Percentiles rank a stretch among this genome's conserved stretches.
Conservation (phyloP, 2,113 vertebrate genomes). For the Pomatostomus ruficeps region DNA sequence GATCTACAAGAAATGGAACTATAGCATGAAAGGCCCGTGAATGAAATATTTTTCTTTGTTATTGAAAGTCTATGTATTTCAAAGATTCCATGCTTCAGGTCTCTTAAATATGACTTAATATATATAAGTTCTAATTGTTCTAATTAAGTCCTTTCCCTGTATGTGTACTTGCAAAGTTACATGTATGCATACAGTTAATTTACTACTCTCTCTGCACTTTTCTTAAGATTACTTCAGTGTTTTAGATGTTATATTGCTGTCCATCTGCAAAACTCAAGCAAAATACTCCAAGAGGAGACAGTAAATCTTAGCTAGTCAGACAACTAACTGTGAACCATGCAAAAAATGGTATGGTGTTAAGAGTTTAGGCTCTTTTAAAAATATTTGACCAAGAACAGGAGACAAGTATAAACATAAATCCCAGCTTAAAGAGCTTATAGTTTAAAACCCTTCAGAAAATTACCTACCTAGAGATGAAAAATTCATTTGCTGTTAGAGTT, state of each 20-base stretch:
- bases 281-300: neutral
- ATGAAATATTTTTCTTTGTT: neutral
- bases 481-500: neutral
- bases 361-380: neutral
- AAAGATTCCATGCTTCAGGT: neutral
- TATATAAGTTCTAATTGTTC: neutral
- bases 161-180: neutral
- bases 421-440: neutral
- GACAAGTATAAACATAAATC: neutral
- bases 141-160: neutral
- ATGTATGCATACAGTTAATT: neutral
- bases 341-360: neutral
- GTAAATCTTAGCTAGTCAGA: neutral
- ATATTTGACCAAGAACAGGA: neutral
- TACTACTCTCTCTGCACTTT: neutral
- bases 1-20: neutral
- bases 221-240: neutral
- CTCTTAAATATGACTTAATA: neutral
- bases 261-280: neutral
- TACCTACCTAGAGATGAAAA: neutral
- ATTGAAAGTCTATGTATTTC: neutral
- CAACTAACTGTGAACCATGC: neutral
- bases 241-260: neutral
- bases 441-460: neutral
- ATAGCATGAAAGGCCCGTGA: fast-evolving